These are phyloP conservation scores for Phalangium opilio DNA, from an alignment of 2,888 invertebrate genomes.

Conservation along the genomic window DNA sequence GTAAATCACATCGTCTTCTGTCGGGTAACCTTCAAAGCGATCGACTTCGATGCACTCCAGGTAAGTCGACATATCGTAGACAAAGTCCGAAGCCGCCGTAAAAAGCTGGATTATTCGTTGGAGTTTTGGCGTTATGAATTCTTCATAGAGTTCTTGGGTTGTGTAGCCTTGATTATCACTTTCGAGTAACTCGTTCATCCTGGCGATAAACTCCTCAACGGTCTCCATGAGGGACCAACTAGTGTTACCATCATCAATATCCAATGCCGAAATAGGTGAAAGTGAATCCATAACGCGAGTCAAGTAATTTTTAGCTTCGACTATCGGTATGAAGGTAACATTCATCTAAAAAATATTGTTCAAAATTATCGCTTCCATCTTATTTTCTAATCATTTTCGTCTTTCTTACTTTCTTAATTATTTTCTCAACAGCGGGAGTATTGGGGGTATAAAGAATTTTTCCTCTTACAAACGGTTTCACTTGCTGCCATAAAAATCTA, in stretches of 20 bases:
- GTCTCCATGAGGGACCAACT: no score
- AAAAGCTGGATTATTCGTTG: not conserved
- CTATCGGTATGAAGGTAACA: conserved; percentile 25
- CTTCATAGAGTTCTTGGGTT: not conserved
- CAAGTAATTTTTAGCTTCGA: no score
- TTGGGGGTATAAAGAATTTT: conserved; percentile 59
- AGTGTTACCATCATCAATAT: no score
- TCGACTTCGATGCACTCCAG: conserved; percentile 37
- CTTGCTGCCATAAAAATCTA: conserved; percentile 33
- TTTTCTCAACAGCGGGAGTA: conserved; percentile 36
- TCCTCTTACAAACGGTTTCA: conserved; percentile 44
- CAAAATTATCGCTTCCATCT: no score
- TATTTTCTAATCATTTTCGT: no score
- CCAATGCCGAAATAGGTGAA: no score
- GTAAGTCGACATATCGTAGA: conserved; percentile 7
- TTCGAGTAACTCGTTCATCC: no score
- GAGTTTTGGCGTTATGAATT: not conserved
- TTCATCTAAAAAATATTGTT: conserved; percentile 31
- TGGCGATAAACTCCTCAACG: no score
- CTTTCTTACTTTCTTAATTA: conserved; percentile 13
- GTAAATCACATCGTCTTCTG: conserved; percentile 24
- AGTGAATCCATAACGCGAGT: no score
- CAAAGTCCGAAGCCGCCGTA: not conserved
- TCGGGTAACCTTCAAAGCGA: conserved; percentile 28
- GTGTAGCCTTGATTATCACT: not conserved